A percentile compares a stretch with the other conserved stretches of the same genome.
Evolutionary conservation across 2,797 vertebrate genomes (phyloP).

Genomic region (Botia kubotai): DNA sequence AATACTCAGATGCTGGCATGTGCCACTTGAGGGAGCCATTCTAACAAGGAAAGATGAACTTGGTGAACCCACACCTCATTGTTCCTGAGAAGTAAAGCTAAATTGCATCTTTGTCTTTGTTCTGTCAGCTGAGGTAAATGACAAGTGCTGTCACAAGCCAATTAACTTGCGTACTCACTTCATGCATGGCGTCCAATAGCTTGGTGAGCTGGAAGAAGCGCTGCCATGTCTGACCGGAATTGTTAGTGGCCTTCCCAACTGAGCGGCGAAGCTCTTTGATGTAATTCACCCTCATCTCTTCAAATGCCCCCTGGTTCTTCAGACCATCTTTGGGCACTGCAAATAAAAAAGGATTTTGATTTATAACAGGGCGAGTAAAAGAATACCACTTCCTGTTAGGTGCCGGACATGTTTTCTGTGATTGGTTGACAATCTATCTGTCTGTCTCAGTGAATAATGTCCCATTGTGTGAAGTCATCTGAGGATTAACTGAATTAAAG

Average conservation of each 20-base stretch:
- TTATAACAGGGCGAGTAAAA: neutral
- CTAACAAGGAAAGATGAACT: neutral
- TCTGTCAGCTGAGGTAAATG: neutral
- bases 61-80: neutral
- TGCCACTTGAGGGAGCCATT: neutral
- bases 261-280: conserved; percentile 97
- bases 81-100: neutral
- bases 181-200: conserved; percentile 98
- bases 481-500: conserved; percentile 32
- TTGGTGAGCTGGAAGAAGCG: conserved; percentile 99
- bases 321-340: conserved; percentile 99
- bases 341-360: neutral
- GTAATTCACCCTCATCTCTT: conserved; percentile 99
- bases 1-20: neutral
- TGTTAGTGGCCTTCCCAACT: conserved; percentile 95
- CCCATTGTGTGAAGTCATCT: conserved; percentile 22
- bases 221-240: conserved; percentile 98
- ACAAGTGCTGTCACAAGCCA: neutral
- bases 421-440: neutral
- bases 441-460: neutral
- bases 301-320: conserved; percentile 96
- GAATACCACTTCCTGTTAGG: neutral
- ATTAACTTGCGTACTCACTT: conserved; percentile 81
- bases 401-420: neutral
- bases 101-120: neutral